A percentile compares a stretch with the other conserved stretches of the same genome.
phyloP scores from a whole-genome alignment of 2,888 invertebrate genomes.

The Cyrtodaria siliqua region DNA sequence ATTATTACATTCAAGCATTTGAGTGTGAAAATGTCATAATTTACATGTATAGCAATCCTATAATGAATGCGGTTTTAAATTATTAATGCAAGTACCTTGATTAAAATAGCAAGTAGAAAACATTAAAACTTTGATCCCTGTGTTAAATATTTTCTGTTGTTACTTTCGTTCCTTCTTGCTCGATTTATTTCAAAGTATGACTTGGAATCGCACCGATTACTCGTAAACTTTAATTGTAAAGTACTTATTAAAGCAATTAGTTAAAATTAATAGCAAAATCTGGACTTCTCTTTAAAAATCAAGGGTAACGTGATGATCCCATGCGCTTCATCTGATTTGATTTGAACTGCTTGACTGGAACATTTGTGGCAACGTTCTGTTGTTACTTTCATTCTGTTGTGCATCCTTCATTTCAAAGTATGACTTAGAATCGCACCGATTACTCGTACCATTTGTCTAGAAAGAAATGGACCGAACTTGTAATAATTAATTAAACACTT shows the following conservation, averaged over 20 bases:
- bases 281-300: not conserved
- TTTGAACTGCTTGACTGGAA: conserved; percentile 14
- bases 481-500: no score
- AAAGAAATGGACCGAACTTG: no score
- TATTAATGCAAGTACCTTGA: no score
- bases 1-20: no score
- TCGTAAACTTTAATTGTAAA: conserved; percentile 14
- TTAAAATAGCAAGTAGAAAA: no score
- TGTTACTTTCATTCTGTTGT: conserved; percentile 19
- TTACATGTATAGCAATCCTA: no score
- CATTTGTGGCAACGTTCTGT: conserved; percentile 57
- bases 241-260: no score
- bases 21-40: no score
- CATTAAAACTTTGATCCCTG: no score
- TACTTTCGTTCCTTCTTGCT: conserved; percentile 2
- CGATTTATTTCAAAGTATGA: conserved; percentile 40
- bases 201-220: conserved; percentile 50
- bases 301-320: conserved; percentile 69
- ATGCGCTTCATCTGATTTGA: conserved; percentile 75
- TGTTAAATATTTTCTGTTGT: no score
- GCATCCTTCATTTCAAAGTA: conserved; percentile 19
- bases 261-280: no score
- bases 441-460: conserved; percentile 26
- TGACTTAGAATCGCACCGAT: conserved; percentile 54
- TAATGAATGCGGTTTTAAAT: no score